Evolutionary conservation across 2,888 invertebrate species (phyloP).

Genomic region (Aporophyla lueneburgensis): DNA sequence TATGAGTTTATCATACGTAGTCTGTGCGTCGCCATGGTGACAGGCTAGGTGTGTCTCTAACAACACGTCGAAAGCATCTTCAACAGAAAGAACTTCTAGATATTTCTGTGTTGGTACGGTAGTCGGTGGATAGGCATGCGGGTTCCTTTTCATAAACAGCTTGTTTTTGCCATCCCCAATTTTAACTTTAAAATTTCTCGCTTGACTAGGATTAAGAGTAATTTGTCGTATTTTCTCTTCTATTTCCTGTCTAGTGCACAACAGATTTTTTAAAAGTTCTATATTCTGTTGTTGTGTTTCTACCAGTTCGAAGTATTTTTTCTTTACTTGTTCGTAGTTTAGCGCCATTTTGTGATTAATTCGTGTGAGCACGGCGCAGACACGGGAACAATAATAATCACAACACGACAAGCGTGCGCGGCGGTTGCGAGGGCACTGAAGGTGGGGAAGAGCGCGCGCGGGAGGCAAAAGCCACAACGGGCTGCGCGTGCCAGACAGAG

Average conservation of each 20-base stretch:
- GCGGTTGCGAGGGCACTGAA: slow-evolving; percentile 36
- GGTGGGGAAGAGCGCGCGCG: not conserved
- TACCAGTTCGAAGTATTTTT: not conserved
- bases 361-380: not conserved
- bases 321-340: slow-evolving; percentile 21
- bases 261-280: not conserved
- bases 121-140: rapidly evolving
- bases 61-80: slow-evolving; percentile 41
- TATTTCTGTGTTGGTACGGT: not conserved
- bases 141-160: slow-evolving; percentile 3
- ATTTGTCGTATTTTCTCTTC: slow-evolving; percentile 3
- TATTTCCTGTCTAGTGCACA: slow-evolving; percentile 12
- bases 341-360: slow-evolving; percentile 46
- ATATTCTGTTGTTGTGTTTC: not conserved
- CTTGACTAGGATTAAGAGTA: not conserved
- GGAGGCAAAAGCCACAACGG: not conserved
- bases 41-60: slow-evolving; percentile 13
- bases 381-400: not conserved
- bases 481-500: slow-evolving; percentile 22
- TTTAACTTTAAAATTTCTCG: not conserved
- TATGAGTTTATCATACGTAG: not conserved
- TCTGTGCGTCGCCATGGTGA: not conserved
- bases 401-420: slow-evolving; percentile 11
- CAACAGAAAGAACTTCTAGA: slow-evolving; percentile 31
- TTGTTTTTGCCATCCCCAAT: not conserved